Evolutionary conservation across 2,113 vertebrate species (phyloP).

Genomic region (Bubo blakistoni): DNA sequence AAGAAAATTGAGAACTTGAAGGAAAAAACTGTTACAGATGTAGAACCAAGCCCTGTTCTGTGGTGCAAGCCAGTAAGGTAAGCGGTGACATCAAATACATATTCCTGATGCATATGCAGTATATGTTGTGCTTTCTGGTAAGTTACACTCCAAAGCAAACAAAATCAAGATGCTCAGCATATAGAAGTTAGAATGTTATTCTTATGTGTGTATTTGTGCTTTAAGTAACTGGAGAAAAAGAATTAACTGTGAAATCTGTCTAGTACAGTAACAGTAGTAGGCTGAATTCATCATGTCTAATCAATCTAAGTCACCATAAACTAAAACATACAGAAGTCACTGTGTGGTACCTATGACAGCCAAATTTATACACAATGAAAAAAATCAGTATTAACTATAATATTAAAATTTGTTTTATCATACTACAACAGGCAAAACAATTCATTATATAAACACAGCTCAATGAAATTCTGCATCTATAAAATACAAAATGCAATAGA

Average conservation of each 20-base stretch:
- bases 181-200: neutral
- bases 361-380: neutral
- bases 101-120: neutral
- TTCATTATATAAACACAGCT: neutral
- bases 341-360: neutral
- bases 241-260: neutral
- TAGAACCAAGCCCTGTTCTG: neutral
- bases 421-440: neutral
- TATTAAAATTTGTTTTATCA: neutral
- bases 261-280: neutral
- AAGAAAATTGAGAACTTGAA: neutral
- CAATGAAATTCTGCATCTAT: neutral
- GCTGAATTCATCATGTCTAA: neutral
- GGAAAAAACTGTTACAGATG: neutral
- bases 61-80: neutral
- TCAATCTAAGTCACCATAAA: neutral
- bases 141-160: neutral
- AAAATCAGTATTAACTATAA: neutral
- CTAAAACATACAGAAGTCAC: neutral
- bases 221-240: neutral
- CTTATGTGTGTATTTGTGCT: neutral
- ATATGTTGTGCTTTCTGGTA: neutral
- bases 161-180: neutral
- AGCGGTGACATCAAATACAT: neutral
- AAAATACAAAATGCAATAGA: neutral